Conservation (phyloP, 2,797 vertebrate genomes). For the Oreonectes daqikongensis region DNA sequence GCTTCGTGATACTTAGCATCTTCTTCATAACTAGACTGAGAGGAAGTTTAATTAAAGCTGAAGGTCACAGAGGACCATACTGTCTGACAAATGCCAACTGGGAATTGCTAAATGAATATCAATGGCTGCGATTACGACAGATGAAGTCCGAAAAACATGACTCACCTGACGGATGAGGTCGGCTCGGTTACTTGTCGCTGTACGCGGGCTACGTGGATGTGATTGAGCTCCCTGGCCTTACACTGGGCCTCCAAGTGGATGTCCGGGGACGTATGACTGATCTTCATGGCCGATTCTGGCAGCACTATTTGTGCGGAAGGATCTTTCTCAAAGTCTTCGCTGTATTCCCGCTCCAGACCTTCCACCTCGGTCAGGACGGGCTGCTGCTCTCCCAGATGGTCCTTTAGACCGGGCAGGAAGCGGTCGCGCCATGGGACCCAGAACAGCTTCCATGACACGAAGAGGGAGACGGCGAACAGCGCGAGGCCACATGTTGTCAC, state of each 20-base stretch:
- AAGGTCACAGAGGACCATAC: slow-evolving; percentile 3
- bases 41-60: slow-evolving; percentile 35
- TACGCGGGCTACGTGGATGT: slow-evolving; percentile 80
- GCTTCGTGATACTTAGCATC: slow-evolving; percentile 25
- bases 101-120: slow-evolving; percentile 27
- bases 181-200: slow-evolving; percentile 95
- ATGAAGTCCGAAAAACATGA: slow-evolving; percentile 9
- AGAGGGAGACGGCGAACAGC: slow-evolving; percentile 94
- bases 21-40: slow-evolving; percentile 27
- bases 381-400: slow-evolving; percentile 85
- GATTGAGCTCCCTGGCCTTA: slow-evolving; percentile 84
- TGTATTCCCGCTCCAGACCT: slow-evolving; percentile 87
- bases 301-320: slow-evolving; percentile 65
- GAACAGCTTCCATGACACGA: slow-evolving; percentile 98
- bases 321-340: slow-evolving; percentile 87
- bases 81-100: slow-evolving; percentile 40
- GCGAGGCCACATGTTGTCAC: slow-evolving; percentile 96
- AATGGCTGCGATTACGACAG: slow-evolving; percentile 21
- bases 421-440: slow-evolving; percentile 95
- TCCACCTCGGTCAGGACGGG: slow-evolving; percentile 88
- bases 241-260: slow-evolving; percentile 86
- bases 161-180: slow-evolving; percentile 88
- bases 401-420: slow-evolving; percentile 84
- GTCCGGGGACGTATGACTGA: slow-evolving; percentile 97
- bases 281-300: slow-evolving; percentile 91